Conservation (phyloP, 1,140 invertebrate species). For the Lepidostoma basale region DNA sequence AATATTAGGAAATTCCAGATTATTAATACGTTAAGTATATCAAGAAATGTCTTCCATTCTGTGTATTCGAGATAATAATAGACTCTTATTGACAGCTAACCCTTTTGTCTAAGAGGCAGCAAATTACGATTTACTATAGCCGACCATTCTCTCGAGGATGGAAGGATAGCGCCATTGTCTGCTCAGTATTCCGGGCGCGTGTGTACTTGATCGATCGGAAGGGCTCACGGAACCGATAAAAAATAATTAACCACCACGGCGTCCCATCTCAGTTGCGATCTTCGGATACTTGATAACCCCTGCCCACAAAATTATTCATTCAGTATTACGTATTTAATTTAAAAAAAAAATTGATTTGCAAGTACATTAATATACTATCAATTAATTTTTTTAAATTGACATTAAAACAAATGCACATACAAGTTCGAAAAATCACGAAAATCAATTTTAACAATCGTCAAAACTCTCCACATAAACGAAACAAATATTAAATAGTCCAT, state of each 20-base stretch:
- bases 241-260: constrained; percentile 18
- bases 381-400: too few species aligned
- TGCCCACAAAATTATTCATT: not conserved
- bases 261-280: constrained; percentile 9
- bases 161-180: not conserved
- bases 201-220: constrained; percentile 12
- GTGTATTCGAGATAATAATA: not conserved
- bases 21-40: too few species aligned
- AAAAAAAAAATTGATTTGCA: too few species aligned
- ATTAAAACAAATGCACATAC: too few species aligned
- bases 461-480: too few species aligned
- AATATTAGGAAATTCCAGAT: too few species aligned
- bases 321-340: too few species aligned
- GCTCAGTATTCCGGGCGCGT: constrained; percentile 3
- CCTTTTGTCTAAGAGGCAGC: not conserved
- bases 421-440: too few species aligned
- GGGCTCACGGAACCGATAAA: constrained; percentile 14
- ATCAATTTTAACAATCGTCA: too few species aligned
- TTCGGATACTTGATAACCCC: constrained; percentile 2
- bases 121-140: not conserved
- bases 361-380: too few species aligned
- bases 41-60: not conserved
- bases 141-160: not conserved
- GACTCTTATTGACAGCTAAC: not conserved
- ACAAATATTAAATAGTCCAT: too few species aligned